A percentile compares a stretch with the other conserved stretches of the same genome.
Conservation (phyloP, 2,113 vertebrate species). For the Hippopotamus amphibius region DNA sequence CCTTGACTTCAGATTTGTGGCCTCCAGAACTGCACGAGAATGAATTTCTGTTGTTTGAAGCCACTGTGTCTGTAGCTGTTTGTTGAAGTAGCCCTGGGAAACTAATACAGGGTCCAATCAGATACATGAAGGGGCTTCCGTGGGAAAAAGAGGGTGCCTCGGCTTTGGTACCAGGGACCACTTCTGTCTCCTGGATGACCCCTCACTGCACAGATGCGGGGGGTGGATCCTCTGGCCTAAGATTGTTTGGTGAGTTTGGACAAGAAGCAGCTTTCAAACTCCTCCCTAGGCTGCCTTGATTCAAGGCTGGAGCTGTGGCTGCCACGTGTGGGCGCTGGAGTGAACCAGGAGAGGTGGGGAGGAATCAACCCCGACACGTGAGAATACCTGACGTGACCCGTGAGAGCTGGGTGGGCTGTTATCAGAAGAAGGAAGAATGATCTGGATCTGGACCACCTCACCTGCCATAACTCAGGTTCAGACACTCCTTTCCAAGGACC, state of each 20-base stretch:
- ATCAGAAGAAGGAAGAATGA: not conserved
- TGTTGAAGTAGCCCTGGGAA: not conserved
- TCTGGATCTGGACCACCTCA: not conserved
- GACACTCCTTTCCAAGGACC: not conserved
- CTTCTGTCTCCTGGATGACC: not conserved
- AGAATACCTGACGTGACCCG: not conserved
- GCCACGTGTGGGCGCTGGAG: not conserved
- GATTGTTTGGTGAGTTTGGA: not conserved
- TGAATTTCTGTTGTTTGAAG: not conserved
- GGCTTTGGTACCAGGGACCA: not conserved
- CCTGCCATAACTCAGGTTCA: not conserved
- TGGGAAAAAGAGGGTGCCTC: not conserved
- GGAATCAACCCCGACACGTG: not conserved
- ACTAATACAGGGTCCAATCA: not conserved
- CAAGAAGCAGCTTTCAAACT: not conserved
- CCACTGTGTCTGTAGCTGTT: too few species aligned
- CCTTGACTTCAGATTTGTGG: not conserved
- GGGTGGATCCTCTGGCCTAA: not conserved
- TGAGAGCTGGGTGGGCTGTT: not conserved
- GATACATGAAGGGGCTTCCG: not conserved
- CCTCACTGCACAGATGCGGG: not conserved
- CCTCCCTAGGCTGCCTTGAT: not conserved
- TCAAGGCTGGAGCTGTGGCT: not conserved
- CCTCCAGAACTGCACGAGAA: not conserved
- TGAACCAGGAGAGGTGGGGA: too few species aligned